phyloP scores from a whole-genome alignment of 1,140 invertebrate genomes.

The Microplitis mediator region DNA sequence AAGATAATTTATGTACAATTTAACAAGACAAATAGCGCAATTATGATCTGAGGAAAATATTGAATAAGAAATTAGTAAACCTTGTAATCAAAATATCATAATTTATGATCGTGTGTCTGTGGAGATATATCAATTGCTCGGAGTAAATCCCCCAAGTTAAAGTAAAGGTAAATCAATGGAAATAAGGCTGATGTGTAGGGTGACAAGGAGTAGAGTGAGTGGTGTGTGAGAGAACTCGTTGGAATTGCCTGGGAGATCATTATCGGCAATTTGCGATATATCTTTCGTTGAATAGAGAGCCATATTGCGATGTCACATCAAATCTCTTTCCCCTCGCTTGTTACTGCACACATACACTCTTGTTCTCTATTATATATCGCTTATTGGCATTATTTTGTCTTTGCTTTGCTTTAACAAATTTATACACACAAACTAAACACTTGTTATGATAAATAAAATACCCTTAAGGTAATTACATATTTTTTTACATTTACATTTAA shows the following conservation, averaged over 20 bases:
- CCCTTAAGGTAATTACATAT: not conserved
- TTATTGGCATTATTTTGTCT: no score
- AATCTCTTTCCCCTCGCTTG: no score
- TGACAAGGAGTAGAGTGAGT: not conserved
- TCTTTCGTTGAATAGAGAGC: not conserved
- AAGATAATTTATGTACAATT: not conserved
- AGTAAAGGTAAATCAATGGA: slow-evolving; percentile 35
- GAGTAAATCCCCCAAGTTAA: not conserved
- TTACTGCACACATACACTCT: slow-evolving; percentile 3
- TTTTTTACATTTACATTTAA: not conserved
- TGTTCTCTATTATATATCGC: no score
- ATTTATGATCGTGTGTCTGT: slow-evolving; percentile 20
- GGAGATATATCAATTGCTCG: no score
- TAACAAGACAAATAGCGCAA: not conserved
- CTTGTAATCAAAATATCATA: slow-evolving; percentile 12
- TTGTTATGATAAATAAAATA: not conserved
- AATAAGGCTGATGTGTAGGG: slow-evolving; percentile 26
- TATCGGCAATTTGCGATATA: slow-evolving; percentile 39
- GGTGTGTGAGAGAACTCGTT: slow-evolving; percentile 21
- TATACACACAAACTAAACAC: no score
- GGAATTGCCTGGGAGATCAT: slow-evolving; percentile 36
- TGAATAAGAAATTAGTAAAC: not conserved
- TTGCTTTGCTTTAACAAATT: no score
- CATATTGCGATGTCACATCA: not conserved
- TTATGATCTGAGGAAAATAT: not conserved